Conservation (phyloP, 2,797 vertebrate species). For the Brachyrhaphis roseni region DNA sequence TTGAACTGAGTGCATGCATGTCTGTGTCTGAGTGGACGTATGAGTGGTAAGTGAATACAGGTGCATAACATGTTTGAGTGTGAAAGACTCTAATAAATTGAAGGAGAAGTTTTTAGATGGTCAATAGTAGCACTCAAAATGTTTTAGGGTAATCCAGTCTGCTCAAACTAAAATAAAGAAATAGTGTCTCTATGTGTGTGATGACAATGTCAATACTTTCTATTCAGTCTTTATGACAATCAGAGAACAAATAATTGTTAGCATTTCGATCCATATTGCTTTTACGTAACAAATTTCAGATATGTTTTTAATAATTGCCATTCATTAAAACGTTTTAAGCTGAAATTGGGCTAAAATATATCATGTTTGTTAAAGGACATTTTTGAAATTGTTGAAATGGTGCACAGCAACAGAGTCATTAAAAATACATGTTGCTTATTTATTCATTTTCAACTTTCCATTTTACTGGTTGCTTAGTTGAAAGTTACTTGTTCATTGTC, state of each 20-base stretch:
- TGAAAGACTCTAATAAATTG: conserved; percentile 54
- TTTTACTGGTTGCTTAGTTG: neutral
- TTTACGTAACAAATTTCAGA: neutral
- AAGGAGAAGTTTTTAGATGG: conserved; percentile 65
- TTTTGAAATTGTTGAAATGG: neutral
- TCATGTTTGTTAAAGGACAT: neutral
- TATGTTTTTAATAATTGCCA: neutral
- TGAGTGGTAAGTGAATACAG: conserved; percentile 55
- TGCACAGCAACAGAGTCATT: neutral
- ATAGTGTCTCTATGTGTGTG: neutral
- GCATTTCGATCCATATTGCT: neutral
- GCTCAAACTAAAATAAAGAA: conserved; percentile 53
- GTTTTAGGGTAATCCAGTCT: conserved; percentile 45
- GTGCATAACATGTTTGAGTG: conserved; percentile 44
- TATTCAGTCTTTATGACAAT: neutral
- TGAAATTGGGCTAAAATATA: neutral
- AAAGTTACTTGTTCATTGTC: neutral
- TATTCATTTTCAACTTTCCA: neutral
- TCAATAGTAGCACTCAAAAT: conserved; percentile 34
- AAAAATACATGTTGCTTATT: neutral
- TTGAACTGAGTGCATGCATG: conserved; percentile 59
- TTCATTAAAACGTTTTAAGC: neutral
- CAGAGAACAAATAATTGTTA: neutral
- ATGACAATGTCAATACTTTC: neutral
- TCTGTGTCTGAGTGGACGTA: conserved; percentile 44